Percentiles rank a stretch among this genome's conserved stretches.
These are phyloP conservation scores for Hipparchia semele DNA, from an alignment of 2,888 invertebrate species.

Conservation along the genomic window DNA sequence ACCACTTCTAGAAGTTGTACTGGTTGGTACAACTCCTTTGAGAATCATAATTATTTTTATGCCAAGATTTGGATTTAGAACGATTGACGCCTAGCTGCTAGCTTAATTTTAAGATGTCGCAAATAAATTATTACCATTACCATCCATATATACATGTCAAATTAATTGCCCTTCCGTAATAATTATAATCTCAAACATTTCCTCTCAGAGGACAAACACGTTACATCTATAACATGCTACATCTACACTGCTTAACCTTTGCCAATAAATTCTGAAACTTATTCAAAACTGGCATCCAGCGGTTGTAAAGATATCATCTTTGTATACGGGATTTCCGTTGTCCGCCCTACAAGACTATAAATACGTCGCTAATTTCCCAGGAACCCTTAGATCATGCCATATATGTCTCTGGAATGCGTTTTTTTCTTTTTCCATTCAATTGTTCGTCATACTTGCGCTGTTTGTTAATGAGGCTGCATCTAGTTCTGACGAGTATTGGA, in stretches of 20 bases:
- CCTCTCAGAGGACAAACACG: constrained; percentile 11
- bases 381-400: constrained; percentile 51
- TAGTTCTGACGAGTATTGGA: constrained; percentile 24
- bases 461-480: constrained; percentile 34
- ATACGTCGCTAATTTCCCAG: constrained; percentile 65
- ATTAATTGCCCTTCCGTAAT: too few species aligned
- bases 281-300: constrained; percentile 75
- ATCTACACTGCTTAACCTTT: constrained; percentile 6
- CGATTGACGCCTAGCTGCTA: too few species aligned
- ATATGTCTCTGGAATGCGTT: constrained; percentile 38
- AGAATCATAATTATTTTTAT: too few species aligned
- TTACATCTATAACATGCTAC: background rate
- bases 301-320: constrained; percentile 71
- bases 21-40: too few species aligned
- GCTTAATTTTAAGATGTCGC: too few species aligned
- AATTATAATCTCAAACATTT: background rate
- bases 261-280: constrained; percentile 62
- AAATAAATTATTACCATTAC: too few species aligned
- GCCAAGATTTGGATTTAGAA: too few species aligned
- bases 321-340: constrained; percentile 79
- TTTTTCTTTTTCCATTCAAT: constrained; percentile 39
- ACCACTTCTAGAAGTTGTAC: too few species aligned
- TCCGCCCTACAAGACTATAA: constrained; percentile 52
- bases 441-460: constrained; percentile 34
- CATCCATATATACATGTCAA: too few species aligned